Percentiles rank a stretch among this genome's conserved stretches.
phyloP scores from a whole-genome alignment of 2,113 vertebrate species.

The Okapia johnstoni region DNA sequence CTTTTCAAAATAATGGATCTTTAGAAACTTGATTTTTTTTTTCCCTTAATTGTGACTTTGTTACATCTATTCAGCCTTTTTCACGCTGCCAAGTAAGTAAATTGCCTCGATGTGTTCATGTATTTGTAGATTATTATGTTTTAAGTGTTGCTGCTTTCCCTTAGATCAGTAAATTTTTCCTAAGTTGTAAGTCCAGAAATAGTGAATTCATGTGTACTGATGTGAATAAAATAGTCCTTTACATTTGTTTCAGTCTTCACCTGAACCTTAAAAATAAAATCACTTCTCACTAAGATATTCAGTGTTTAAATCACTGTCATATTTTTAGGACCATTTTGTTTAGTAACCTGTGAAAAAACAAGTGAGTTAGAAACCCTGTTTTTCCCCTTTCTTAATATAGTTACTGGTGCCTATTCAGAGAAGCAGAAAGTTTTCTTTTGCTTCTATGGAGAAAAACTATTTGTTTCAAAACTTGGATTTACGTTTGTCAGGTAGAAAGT shows the following conservation, averaged over 20 bases:
- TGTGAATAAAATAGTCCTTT: slow-evolving; percentile 28
- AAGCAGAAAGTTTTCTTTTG: background rate
- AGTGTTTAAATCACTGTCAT: background rate
- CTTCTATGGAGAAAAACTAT: background rate
- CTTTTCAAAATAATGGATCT: background rate
- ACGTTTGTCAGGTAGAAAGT: background rate
- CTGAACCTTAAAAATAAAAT: background rate
- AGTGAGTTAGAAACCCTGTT: background rate
- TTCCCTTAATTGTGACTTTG: slow-evolving; percentile 84
- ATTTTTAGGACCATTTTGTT: background rate
- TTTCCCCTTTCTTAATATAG: background rate
- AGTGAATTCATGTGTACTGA: slow-evolving; percentile 2
- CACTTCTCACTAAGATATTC: background rate
- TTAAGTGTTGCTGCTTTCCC: slow-evolving; percentile 20
- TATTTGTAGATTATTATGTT: slow-evolving; percentile 22
- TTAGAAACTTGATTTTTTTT: slow-evolving; percentile 49
- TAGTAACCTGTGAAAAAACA: background rate
- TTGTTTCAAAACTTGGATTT: slow-evolving; percentile 29
- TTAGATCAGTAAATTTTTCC: background rate
- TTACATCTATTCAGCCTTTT: slow-evolving; percentile 87
- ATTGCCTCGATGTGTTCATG: background rate
- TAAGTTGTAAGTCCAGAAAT: background rate
- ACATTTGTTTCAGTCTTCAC: background rate
- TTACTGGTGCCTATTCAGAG: background rate
- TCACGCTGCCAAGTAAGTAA: slow-evolving; percentile 98